Conservation (phyloP, 2,113 vertebrate species). For the Phyllostomus discolor region DNA sequence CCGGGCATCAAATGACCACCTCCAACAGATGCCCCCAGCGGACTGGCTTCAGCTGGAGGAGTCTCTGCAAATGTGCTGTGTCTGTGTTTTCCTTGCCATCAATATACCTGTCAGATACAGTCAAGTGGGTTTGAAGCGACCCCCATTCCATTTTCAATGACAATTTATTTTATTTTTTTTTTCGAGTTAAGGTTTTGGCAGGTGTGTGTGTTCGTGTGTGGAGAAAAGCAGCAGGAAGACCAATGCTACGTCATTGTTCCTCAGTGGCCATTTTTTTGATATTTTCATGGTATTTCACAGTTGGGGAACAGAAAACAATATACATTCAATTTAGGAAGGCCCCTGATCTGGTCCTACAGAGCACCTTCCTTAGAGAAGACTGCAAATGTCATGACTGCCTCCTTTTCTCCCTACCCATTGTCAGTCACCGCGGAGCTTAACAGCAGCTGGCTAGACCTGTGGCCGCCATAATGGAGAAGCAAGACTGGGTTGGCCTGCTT, state of each 20-base stretch:
- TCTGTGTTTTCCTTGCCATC: slow-evolving; percentile 65
- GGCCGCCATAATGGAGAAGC: slow-evolving; percentile 65
- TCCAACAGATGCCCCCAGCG: slow-evolving; percentile 60
- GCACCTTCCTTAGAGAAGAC: slow-evolving; percentile 78
- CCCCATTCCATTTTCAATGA: slow-evolving; percentile 58
- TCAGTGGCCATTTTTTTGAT: not conserved
- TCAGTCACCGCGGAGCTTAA: slow-evolving; percentile 66
- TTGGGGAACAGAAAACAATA: slow-evolving; percentile 57
- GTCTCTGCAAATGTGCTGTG: not conserved
- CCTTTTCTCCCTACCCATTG: slow-evolving; percentile 68
- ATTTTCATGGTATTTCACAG: not conserved
- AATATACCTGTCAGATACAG: slow-evolving; percentile 60
- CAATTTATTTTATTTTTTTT: slow-evolving; percentile 64
- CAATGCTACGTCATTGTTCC: not conserved
- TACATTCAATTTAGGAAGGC: slow-evolving; percentile 69
- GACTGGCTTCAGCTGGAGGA: slow-evolving; percentile 62
- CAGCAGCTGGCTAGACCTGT: slow-evolving; percentile 76
- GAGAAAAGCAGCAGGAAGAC: not conserved
- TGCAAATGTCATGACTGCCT: slow-evolving; percentile 71
- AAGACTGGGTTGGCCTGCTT: slow-evolving; percentile 53
- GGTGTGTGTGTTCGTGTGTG: not conserved
- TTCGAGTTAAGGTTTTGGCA: slow-evolving; percentile 40
- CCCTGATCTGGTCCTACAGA: slow-evolving; percentile 75
- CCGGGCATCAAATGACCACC: slow-evolving; percentile 69
- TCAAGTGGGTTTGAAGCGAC: slow-evolving; percentile 66